Evolutionary conservation across 2,888 invertebrate species (phyloP).

Genomic region (Trimorus sp.): DNA sequence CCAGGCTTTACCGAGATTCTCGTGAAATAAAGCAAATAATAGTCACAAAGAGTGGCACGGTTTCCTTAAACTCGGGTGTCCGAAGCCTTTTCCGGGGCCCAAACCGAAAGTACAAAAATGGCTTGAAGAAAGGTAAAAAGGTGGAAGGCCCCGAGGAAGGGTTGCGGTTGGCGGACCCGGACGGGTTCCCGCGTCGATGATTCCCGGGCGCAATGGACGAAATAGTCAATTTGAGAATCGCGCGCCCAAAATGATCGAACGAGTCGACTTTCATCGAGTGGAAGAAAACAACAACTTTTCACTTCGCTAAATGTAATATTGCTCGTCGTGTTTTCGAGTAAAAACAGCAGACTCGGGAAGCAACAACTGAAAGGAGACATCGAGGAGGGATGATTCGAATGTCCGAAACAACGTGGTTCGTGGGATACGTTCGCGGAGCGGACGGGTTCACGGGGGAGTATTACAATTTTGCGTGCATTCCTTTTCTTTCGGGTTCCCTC

Average conservation of each 20-base stretch:
- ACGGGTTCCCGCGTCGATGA: slow-evolving; percentile 4
- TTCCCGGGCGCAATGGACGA: slow-evolving; percentile 70
- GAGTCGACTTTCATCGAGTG: slow-evolving; percentile 52
- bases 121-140: slow-evolving; percentile 1
- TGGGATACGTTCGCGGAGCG: too few relatives aligned
- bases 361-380: slow-evolving; percentile 54
- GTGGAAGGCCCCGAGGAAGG: slow-evolving; percentile 17
- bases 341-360: slow-evolving; percentile 62
- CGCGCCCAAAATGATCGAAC: slow-evolving; percentile 55
- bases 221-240: slow-evolving; percentile 65
- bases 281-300: slow-evolving; percentile 66
- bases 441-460: too few relatives aligned
- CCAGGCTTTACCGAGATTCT: too few relatives aligned
- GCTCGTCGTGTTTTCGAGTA: slow-evolving; percentile 72
- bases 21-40: neutral
- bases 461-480: slow-evolving; percentile 11
- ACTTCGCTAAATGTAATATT: slow-evolving; percentile 73
- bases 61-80: slow-evolving; percentile 10
- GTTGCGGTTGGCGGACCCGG: slow-evolving; percentile 5
- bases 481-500: slow-evolving; percentile 32
- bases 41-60: slow-evolving; percentile 13
- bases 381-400: slow-evolving; percentile 4
- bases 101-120: slow-evolving; percentile 4
- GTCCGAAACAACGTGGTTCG: neutral
- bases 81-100: slow-evolving; percentile 2